Base-by-base conservation (phyloP, 2,797 vertebrate genomes). In the Lophius americanus region DNA sequence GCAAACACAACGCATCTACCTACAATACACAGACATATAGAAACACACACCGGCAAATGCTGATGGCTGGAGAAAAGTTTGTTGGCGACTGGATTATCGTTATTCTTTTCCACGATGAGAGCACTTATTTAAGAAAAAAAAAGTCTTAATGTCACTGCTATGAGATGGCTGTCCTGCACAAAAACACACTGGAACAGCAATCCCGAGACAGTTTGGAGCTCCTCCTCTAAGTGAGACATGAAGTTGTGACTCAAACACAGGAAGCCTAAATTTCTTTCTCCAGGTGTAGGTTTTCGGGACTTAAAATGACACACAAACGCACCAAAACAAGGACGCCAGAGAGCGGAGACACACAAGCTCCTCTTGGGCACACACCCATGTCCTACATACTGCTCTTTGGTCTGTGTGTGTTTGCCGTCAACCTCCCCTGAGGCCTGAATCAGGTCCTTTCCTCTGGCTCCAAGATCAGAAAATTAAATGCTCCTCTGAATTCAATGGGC, bases 11-110 rank as follows among this genome's bases (percentile, higher is more conserved):
- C 54, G 36, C 44, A 47, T 6, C 9, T 35, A 56, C 14, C 33
- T 37, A 47, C 35, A 41, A 13, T 23, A 23, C 23, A 61, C 50
- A 61, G 8, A 64, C 60, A 65, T 64, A 14, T 37, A 9, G 4
- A 50, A 59, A 38, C 32, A 48, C 62, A 60, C 63, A 33, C 64
- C n/a, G 48, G 47, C 58, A 68, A 75, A 49, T 78, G 74, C 78
- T 83, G 84, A 89, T 51, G 61, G 68, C 70, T 42, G 73, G 53
- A 14, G 13, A 68, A 81, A 85, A 84, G 73, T 88, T 88, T 76
- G 58, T 78, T 68, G 76, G 64, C 71, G 33, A 50, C 60, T 0
- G 51, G 75, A 79, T 86, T 79, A 82, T 75, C 23, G 2, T 75
- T 50, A 57, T 56, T 33, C n/a, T 23, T 39, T 7, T 12, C 55